Evolutionary conservation across 2,113 vertebrate species (phyloP), one percentile per base, ranked within the genome.

Genomic region (Pedetes capensis): DNA sequence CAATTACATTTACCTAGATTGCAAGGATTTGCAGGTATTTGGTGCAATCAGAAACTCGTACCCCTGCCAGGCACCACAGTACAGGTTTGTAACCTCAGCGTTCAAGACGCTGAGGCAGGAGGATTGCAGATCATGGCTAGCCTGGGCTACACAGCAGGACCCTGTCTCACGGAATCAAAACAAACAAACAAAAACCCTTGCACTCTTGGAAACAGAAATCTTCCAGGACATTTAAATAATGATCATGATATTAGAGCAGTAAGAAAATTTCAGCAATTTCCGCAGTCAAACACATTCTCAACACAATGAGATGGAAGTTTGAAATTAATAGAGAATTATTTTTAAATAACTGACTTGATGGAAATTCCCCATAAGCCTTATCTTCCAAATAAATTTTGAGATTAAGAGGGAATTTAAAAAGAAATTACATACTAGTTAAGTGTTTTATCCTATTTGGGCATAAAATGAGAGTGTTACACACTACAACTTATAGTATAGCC

Each of bases 351-450:
- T 71, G 64, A 71, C 34, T 42, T 75, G 59, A 39, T 85, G 18
- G 66, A 87, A 83, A 59, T 61, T 83, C 90, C 68, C n/a, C n/a
- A 68, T 92, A 92, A 66, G 25, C 53, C 11, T n/a, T n/a, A n/a
- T 63, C 53, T 95, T 80, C 81, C 69, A 82, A 82, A 85, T 68
- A 82, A 92, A 23, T 87, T 44, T 81, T 59, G 39, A 93, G 39
- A 51, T 87, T 86, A 68, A 74, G 14, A 75, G 29, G 59, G 44
- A 74, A 93, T 80, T 14, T 18, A 64, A 72, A 23, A 94, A 49
- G 79, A 74, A 79, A 75, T 44, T 42, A 55, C 39, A 53, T 6
- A 23, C 55, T 6, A 34, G 32, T 81, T 76, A 27, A 17, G 53
- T 42, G 47, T 82, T 49, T 42, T 27, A 51, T 5, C 22, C 42